A percentile compares a stretch with the other conserved stretches of the same genome.
phyloP scores from a whole-genome alignment of 2,888 invertebrate species.

The Parnassius glacialis region DNA sequence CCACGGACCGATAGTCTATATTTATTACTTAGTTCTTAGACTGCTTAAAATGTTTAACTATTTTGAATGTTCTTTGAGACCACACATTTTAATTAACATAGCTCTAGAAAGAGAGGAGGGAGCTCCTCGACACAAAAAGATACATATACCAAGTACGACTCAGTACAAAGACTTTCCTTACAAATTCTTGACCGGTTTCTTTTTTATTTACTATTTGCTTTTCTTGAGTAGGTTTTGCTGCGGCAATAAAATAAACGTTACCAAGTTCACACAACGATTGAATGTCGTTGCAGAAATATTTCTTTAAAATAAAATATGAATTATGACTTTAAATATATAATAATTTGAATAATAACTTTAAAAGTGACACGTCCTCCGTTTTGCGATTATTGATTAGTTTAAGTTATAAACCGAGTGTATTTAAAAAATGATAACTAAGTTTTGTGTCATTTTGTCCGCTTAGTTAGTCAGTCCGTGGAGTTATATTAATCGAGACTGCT shows the following conservation, averaged over 20 bases:
- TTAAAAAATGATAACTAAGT: neutral
- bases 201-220: slow-evolving; percentile 6
- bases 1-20: too few relatives aligned
- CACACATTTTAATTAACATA: slow-evolving; percentile 15
- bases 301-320: too few relatives aligned
- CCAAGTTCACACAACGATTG: neutral
- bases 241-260: neutral
- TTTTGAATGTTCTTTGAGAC: too few relatives aligned
- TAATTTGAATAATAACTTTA: too few relatives aligned
- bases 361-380: too few relatives aligned
- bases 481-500: slow-evolving; percentile 41
- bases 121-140: slow-evolving; percentile 22
- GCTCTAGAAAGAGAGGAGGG: slow-evolving; percentile 13
- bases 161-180: slow-evolving; percentile 20
- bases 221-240: too few relatives aligned
- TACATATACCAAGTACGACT: slow-evolving; percentile 19
- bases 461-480: slow-evolving; percentile 5
- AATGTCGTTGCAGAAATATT: too few relatives aligned
- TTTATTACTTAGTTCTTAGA: too few relatives aligned
- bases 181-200: slow-evolving; percentile 22
- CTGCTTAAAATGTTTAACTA: too few relatives aligned
- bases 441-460: slow-evolving; percentile 7
- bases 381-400: too few relatives aligned
- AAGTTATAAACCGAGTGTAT: too few relatives aligned
- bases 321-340: too few relatives aligned